Conservation (phyloP, 1,140 invertebrate species). For the Parapsyche elsis region DNA sequence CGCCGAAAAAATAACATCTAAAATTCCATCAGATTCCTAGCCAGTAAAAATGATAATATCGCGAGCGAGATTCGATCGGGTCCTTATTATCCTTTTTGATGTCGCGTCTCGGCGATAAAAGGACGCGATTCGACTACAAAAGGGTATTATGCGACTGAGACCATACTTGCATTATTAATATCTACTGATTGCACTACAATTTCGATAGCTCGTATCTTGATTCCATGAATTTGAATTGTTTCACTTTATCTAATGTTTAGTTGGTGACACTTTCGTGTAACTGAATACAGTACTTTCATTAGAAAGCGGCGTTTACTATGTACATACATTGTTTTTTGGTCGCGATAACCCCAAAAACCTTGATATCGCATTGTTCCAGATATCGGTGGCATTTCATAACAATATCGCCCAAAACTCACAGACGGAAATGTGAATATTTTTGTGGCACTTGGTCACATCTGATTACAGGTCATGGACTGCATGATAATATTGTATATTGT, state of each 20-base stretch:
- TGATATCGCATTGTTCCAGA: conserved; percentile 43
- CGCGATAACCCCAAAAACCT: conserved; percentile 34
- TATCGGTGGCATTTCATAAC: conserved; percentile 34
- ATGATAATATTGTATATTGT: conserved; percentile 24
- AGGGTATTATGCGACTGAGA: not conserved
- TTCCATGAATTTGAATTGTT: too few relatives aligned
- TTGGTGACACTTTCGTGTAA: too few relatives aligned
- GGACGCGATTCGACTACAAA: conserved; percentile 12
- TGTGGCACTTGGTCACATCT: conserved; percentile 36
- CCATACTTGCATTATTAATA: too few relatives aligned
- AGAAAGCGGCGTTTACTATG: too few relatives aligned
- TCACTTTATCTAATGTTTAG: too few relatives aligned
- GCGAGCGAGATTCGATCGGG: conserved; percentile 2
- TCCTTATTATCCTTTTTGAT: not conserved
- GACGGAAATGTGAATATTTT: conserved; percentile 28
- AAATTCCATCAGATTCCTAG: conserved; percentile 47
- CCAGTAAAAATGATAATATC: conserved; percentile 48
- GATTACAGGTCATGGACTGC: conserved; percentile 46
- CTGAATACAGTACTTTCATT: too few relatives aligned
- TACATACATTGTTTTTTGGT: not conserved
- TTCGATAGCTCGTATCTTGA: too few relatives aligned
- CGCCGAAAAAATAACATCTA: conserved; percentile 39
- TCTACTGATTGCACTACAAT: too few relatives aligned
- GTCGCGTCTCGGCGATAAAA: not conserved
- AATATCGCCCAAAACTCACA: not conserved